These are phyloP conservation scores for Malurus cyaneus DNA, from an alignment of 2,113 vertebrate species.

Conservation along the genomic window DNA sequence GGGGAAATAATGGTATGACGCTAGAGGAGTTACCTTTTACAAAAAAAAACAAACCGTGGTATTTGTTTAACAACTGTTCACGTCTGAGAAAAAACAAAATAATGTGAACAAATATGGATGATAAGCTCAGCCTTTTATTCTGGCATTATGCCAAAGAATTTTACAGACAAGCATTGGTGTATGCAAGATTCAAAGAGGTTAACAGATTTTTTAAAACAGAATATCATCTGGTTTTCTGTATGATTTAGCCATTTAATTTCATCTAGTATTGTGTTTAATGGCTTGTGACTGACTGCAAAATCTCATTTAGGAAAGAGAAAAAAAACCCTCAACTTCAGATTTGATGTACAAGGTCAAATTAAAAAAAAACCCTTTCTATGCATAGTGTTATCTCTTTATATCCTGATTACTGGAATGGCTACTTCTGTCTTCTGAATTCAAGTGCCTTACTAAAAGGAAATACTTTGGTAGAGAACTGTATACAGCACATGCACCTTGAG, in stretches of 20 bases:
- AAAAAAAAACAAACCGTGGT: background rate
- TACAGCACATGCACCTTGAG: background rate
- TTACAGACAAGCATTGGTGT: background rate
- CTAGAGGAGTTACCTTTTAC: background rate
- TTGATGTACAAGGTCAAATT: background rate
- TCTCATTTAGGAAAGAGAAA: background rate
- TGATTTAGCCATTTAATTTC: background rate
- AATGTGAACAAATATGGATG: background rate
- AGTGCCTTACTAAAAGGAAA: background rate
- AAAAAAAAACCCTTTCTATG: background rate
- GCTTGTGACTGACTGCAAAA: background rate
- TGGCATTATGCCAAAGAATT: background rate
- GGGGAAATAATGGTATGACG: background rate
- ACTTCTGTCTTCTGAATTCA: background rate
- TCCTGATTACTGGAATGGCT: background rate
- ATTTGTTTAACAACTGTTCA: background rate
- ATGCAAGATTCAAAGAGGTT: constrained; percentile 3
- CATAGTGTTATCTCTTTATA: background rate
- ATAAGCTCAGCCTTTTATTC: background rate
- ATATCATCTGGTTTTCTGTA: background rate
- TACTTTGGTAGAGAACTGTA: background rate
- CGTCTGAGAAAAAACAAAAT: background rate
- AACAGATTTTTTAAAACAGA: constrained; percentile 2
- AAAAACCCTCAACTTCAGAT: background rate
- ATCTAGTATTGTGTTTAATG: background rate